phyloP scores from a whole-genome alignment of 2,888 invertebrate genomes.

The Athalia rosae region DNA sequence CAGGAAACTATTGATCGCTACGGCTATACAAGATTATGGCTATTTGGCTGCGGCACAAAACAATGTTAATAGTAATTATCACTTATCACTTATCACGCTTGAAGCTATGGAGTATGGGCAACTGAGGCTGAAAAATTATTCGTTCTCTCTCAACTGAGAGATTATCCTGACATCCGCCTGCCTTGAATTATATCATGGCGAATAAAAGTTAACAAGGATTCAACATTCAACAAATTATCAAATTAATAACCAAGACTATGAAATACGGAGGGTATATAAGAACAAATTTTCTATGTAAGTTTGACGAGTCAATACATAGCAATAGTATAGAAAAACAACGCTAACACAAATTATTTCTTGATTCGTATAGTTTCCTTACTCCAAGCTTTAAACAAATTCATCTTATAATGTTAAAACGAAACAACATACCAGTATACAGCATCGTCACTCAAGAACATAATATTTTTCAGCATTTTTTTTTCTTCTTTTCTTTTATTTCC shows the following conservation, averaged over 20 bases:
- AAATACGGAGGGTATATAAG: neutral
- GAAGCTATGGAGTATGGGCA: constrained; percentile 58
- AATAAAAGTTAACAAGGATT: constrained; percentile 9
- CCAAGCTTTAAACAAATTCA: constrained; percentile 49
- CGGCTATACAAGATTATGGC: constrained; percentile 1
- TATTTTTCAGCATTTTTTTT: constrained; percentile 47
- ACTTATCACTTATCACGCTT: constrained; percentile 55
- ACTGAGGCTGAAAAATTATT: constrained; percentile 4
- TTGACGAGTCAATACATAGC: neutral
- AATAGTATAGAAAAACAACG: neutral
- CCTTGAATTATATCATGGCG: neutral
- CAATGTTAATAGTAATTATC: constrained; percentile 54
- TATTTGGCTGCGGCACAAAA: constrained; percentile 58
- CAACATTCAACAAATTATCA: constrained; percentile 33
- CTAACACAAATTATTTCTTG: constrained; percentile 1
- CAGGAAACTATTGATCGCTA: constrained; percentile 1
- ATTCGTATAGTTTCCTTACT: constrained; percentile 55
- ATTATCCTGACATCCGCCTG: neutral
- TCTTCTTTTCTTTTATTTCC: constrained; percentile 43
- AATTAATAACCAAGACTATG: constrained; percentile 2
- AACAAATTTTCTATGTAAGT: constrained; percentile 11
- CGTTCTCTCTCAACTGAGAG: neutral
- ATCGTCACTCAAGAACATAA: constrained; percentile 50
- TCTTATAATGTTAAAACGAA: constrained; percentile 51
- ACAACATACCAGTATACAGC: constrained; percentile 51